phyloP scores from a whole-genome alignment of 1,140 invertebrate species.

The Aphelenchoides besseyi region DNA sequence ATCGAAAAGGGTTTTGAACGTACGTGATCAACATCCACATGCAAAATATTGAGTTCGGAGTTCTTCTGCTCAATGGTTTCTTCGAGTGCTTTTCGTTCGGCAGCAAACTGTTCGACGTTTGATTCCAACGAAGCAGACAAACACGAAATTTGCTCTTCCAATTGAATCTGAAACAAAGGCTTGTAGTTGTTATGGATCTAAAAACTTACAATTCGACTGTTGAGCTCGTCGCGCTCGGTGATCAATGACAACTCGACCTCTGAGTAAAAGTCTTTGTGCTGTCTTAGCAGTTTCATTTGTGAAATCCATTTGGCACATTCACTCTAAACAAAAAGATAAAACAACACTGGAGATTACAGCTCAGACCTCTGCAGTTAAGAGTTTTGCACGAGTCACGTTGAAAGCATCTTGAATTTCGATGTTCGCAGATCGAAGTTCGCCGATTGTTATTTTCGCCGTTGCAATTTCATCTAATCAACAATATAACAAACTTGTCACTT shows the following conservation, averaged over 20 bases:
- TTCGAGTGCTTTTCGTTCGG: neutral
- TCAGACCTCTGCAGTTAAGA: neutral
- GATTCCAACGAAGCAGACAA: neutral
- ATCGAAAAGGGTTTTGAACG: no score
- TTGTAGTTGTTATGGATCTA: no score
- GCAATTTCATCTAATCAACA: neutral
- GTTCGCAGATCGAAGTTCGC: neutral
- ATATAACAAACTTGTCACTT: neutral
- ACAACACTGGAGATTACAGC: neutral
- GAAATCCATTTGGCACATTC: neutral
- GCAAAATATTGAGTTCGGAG: neutral
- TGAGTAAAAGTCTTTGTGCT: conserved; percentile 6
- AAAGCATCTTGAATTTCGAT: neutral
- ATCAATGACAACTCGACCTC: neutral
- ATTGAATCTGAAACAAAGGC: conserved; percentile 1
- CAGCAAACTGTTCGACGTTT: neutral
- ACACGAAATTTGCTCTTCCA: neutral
- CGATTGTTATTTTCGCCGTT: neutral
- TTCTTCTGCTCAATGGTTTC: neutral
- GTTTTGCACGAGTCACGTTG: neutral
- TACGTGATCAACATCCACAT: neutral
- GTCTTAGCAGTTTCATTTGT: neutral
- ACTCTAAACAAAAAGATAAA: neutral
- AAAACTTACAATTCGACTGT: neutral
- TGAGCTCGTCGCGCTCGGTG: neutral